Evolutionary conservation across 2,888 invertebrate genomes (phyloP), one percentile per base, ranked within the genome.

Genomic region (Macrosiphum euphorbiae): DNA sequence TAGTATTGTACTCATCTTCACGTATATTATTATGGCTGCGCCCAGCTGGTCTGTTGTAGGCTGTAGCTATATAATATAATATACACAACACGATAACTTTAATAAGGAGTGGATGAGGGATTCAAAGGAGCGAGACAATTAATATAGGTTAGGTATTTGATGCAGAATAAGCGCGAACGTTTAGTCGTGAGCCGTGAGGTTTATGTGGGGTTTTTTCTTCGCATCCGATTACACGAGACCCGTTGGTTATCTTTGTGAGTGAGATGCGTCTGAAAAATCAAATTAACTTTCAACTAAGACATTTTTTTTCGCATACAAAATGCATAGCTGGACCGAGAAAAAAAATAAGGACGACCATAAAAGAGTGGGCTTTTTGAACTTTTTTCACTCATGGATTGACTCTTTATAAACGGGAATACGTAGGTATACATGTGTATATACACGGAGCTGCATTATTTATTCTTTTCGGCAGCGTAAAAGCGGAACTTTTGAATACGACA

Each of bases 401-500:
- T 94, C 94, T 94, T 94, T 94, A 86, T 94, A 90, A 58, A 86
- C 84, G 47, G 20, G 28, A 93, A 93, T 92, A 86, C 41, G 47
- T 55, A 91, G 47, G 11, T 85, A 86, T 41, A 47, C 20, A 41
- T 41, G 26, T 88, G 24, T 67, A n/a, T n/a, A 55, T 84, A 52
- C 24, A 20, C 16, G 52, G 52, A 41, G 52, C 55, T 24, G 8
- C 41, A 44, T 92, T 92, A 92, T 92, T 92, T 92, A 92, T 92
- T 92, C 78, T 10, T 61, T 88, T 88, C 55, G 50, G 87, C 24
- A 67, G 52, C 50, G 87, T 67, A 67, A 87, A 87, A 87, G 92
- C 92, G 52, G 92, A 92, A 92, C 92, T 92, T 88, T 92, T 92
- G 88, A 92, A 92, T 92, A 92, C 92, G 78, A 92, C 92, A 92